Base-by-base conservation (phyloP, 1,140 invertebrate genomes). In the Ceratoteleas bidentatus region DNA sequence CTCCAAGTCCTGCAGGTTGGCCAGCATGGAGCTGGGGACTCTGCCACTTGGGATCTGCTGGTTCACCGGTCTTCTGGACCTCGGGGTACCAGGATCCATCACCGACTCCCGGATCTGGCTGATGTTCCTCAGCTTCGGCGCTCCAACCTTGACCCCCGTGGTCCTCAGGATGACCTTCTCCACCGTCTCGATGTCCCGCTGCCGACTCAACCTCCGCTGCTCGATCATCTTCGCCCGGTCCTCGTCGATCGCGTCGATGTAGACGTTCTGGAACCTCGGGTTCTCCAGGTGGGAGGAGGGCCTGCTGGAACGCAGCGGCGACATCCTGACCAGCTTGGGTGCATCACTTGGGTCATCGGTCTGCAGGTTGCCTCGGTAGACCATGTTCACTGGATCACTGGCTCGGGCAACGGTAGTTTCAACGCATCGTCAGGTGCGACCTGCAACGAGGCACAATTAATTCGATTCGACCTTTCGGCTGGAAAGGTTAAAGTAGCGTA, bases 101-200 rank as follows among this genome's bases (percentile, higher is more conserved):
- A 90, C 85, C 0, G 88, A 88, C 54, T 89, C 86, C 4, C 88
- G 84, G 4, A 90, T 90, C 40, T 90, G 85, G 56, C 76, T 88
- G 57, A 90, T 90, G 34, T 90, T 90, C 5, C 89, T 53, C 7
- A 90, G 58, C 45, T 84, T 87, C 0, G 89, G 88, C 0, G 88
- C 80, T 0, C 73, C 84, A 16, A 90, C 79, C 34, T 88, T 88
- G 6, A 86, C 49, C 0, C 88, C 87, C 5, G 85, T 87, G 0
- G 84, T 87, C 11, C 69, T 80, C 38, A 87, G 66, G 8, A 87
- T 86, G 0, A 86, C 87, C 60, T 85, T 88, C 34, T 86, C 85
- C 13, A 88, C 80, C 2, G 85, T 80, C 43, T 87, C 85, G 16
- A 87, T 88, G 45, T 88, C 87, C n/a, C 79, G 73, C 40, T 88